Evolutionary conservation across 2,113 vertebrate species (phyloP).

Genomic region (Lampris megalopsis): DNA sequence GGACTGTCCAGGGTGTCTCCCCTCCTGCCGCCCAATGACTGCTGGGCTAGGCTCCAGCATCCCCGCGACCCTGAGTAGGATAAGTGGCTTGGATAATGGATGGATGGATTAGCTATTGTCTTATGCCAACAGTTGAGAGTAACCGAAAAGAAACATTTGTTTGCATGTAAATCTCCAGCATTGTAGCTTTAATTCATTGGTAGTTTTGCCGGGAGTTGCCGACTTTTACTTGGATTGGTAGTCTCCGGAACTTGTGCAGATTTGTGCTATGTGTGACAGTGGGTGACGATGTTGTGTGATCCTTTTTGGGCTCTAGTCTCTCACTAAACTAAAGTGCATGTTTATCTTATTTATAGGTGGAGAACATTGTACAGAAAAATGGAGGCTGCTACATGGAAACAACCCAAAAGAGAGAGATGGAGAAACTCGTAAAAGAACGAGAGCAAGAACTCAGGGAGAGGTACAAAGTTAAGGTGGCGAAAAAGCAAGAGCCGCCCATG

Average conservation of each 20-base stretch:
- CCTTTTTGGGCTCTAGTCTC: not conserved
- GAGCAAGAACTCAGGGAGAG: conserved; percentile 52
- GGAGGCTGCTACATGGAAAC: conserved; percentile 61
- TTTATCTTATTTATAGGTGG: conserved; percentile 62
- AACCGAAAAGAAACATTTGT: no score
- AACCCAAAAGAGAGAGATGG: conserved; percentile 45
- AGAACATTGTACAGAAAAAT: conserved; percentile 60
- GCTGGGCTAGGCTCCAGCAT: no score
- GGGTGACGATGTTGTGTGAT: not conserved
- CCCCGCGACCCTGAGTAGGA: no score
- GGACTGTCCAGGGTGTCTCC: no score
- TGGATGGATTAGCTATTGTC: no score
- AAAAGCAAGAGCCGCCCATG: not conserved
- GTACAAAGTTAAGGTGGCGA: conserved; percentile 44
- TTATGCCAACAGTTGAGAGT: no score
- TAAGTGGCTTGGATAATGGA: no score
- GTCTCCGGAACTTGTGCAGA: not conserved
- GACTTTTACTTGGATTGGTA: not conserved
- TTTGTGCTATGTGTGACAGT: not conserved
- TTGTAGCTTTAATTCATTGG: not conserved
- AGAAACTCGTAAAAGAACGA: conserved; percentile 31
- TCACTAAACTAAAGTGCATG: not conserved
- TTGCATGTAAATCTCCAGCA: no score
- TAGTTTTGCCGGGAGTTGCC: not conserved
- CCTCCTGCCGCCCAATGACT: no score